Conservation (phyloP, 2,797 vertebrate species). For the Sarcophilus harrisii region DNA sequence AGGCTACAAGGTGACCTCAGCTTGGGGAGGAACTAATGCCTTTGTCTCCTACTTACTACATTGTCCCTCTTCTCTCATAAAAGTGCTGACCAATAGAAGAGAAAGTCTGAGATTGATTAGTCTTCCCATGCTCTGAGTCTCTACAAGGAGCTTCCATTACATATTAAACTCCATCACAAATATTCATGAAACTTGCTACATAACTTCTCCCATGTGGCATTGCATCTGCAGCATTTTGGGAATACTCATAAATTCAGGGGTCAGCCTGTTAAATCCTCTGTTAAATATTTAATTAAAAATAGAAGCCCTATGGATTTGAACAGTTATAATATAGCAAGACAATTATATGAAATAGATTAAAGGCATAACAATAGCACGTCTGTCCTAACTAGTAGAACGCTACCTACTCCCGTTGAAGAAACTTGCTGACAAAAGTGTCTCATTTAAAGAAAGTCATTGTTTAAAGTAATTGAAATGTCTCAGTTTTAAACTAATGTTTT, state of each 20-base stretch:
- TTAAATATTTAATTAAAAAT: not conserved
- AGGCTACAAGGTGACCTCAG: not conserved
- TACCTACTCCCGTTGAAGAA: not conserved
- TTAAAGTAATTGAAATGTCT: constrained; percentile 34
- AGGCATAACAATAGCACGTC: constrained; percentile 5
- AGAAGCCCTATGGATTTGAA: constrained; percentile 17
- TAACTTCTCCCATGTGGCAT: not conserved
- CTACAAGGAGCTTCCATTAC: not conserved
- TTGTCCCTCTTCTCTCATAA: not conserved
- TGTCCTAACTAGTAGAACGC: not conserved
- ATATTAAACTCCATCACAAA: not conserved
- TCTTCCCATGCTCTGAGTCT: not conserved
- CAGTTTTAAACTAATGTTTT: too few relatives aligned
- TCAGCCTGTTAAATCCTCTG: not conserved
- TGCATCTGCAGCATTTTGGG: not conserved
- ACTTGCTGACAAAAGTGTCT: not conserved
- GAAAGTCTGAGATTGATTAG: not conserved
- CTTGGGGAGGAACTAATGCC: not conserved
- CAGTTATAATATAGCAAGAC: not conserved
- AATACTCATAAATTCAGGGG: not conserved
- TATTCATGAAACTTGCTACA: not conserved
- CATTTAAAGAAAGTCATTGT: constrained; percentile 31
- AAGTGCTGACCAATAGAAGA: not conserved
- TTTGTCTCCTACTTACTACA: not conserved
- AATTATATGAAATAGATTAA: not conserved